Base-by-base conservation (phyloP, 2,888 invertebrate species). In the Lucinisca nassula region DNA sequence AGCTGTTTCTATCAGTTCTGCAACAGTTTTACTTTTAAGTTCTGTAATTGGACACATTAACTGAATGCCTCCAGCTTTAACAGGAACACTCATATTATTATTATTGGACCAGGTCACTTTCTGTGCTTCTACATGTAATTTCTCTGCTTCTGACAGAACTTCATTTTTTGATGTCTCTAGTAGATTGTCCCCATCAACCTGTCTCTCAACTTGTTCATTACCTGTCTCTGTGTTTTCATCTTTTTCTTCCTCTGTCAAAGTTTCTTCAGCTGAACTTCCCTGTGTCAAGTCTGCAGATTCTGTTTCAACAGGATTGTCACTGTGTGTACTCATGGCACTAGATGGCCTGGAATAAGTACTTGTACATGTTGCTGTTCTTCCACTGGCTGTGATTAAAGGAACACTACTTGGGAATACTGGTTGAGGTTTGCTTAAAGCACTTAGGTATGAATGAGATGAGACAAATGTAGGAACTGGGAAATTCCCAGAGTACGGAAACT, bases 361-460 rank as follows among this genome's bases (percentile, higher is more conserved):
- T 1, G 45, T 49, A 32, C 45, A 75, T 6, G 75, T 32, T 24
- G 75, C 32, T 30, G 49, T 21, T 24, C 30, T 49, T 1, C 27
- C 17, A 21, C 30, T 27, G 1, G 14, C 17, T 49, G 30, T 17
- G 2, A 4, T 35, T 37, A 37, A 24, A 37, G 24, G 45, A 24
- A 12, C 24, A 40, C 24, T 40, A 45, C 21, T 30, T 38, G 73
- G 40, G 17, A 45, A 76, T 21, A 87, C 55, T 17, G 86, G 79
- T 27, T 40, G 55, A 14, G 83, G 86, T 73, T 77, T 49, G 27
- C 79, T 76, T n/a, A 87, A 30, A 35, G 58, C 55, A n/a, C 17
- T 45, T 37, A 72, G 49, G 40, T 87, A 80, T n/a, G 86, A 61
- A n/a, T 45, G 83, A 72, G 83, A 32, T n/a, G 83, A 82, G 27